Evolutionary conservation across 2,113 vertebrate genomes (phyloP).

Genomic region (Mixornis gularis): DNA sequence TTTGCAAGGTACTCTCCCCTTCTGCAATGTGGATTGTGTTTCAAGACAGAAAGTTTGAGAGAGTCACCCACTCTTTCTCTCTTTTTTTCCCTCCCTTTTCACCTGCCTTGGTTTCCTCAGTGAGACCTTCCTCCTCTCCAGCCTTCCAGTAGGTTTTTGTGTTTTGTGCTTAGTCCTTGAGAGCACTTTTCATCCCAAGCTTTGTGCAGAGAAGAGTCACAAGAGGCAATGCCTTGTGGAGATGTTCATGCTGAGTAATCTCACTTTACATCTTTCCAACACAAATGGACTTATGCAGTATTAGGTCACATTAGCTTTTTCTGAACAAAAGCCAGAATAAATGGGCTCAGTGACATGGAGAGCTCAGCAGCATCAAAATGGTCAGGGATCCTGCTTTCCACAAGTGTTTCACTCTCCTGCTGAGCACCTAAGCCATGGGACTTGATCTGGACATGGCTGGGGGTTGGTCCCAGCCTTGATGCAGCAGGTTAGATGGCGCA

Average conservation of each 20-base stretch:
- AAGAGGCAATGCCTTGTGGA: background rate
- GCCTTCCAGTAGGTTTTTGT: background rate
- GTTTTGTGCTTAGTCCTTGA: background rate
- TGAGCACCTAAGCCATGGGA: background rate
- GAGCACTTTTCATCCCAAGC: background rate
- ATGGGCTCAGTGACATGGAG: background rate
- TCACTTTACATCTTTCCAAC: background rate
- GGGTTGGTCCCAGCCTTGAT: background rate
- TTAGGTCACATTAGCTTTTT: constrained; percentile 1
- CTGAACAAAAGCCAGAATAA: constrained; percentile 14
- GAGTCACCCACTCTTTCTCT: background rate
- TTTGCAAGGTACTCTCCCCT: background rate
- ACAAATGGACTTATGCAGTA: background rate
- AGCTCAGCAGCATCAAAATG: background rate
- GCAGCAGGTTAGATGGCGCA: background rate
- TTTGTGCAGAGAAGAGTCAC: background rate
- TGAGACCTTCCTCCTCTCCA: background rate
- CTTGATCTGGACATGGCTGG: background rate
- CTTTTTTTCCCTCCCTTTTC: background rate
- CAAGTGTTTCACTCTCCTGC: background rate
- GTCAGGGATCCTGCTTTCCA: background rate
- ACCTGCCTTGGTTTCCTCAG: background rate
- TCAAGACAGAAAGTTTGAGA: background rate
- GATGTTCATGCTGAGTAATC: background rate
- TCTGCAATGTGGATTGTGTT: background rate